These are phyloP conservation scores for Napeogenes inachia DNA, from an alignment of 2,888 invertebrate genomes.

Conservation along the genomic window DNA sequence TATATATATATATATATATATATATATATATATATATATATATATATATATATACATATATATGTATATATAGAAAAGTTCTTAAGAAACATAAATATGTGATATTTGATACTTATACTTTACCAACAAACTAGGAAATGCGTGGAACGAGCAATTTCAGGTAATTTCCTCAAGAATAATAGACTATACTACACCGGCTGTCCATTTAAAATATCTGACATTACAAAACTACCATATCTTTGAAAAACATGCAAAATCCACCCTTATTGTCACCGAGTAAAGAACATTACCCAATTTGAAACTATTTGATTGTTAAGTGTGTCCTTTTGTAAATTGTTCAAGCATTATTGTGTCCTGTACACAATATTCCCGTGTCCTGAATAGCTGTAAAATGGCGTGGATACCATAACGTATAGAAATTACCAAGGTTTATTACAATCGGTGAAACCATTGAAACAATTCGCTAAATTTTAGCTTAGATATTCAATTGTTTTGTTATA, in stretches of 20 bases:
- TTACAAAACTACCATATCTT: slow-evolving; percentile 17
- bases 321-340: slow-evolving; percentile 23
- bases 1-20: too few species aligned
- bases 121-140: slow-evolving; percentile 24
- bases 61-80: neutral
- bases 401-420: slow-evolving; percentile 7
- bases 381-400: slow-evolving; percentile 29
- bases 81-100: slow-evolving; percentile 2
- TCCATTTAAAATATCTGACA: slow-evolving; percentile 28
- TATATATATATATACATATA: neutral
- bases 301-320: neutral
- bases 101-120: slow-evolving; percentile 8
- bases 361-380: slow-evolving; percentile 31
- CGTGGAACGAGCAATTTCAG: slow-evolving; percentile 35
- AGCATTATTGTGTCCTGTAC: slow-evolving; percentile 33
- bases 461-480: slow-evolving; percentile 7
- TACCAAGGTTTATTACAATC: slow-evolving; percentile 17
- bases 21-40: too few species aligned
- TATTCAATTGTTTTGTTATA: slow-evolving; percentile 16
- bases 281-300: slow-evolving; percentile 18
- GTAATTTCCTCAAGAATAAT: slow-evolving; percentile 40
- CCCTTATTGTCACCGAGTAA: slow-evolving; percentile 21
- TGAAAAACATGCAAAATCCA: slow-evolving; percentile 15
- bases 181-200: slow-evolving; percentile 22
- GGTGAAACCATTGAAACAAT: slow-evolving; percentile 18